Percentiles rank a stretch among this genome's conserved stretches.
Evolutionary conservation across 2,113 vertebrate species (phyloP).

Genomic region (Martes martes): DNA sequence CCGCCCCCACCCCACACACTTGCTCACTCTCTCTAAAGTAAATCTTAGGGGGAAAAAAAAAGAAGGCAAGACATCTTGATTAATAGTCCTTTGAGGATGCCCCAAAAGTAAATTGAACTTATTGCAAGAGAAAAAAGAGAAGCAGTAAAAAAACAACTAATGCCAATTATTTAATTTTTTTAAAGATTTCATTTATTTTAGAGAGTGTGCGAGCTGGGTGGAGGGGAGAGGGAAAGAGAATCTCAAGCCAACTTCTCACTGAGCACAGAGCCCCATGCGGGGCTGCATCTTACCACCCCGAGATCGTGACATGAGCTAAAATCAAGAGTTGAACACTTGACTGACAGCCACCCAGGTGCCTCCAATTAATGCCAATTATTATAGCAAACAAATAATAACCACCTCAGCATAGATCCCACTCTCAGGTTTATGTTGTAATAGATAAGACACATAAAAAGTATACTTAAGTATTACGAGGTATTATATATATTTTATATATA

Average conservation of each 20-base stretch:
- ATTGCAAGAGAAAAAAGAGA: not conserved
- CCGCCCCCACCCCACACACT: accelerated
- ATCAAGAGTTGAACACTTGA: not conserved
- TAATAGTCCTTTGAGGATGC: not conserved
- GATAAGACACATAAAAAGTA: not conserved
- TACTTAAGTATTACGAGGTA: too few relatives aligned
- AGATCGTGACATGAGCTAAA: not conserved
- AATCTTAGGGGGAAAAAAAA: not conserved
- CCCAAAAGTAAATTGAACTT: slow-evolving; percentile 9
- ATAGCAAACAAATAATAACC: not conserved
- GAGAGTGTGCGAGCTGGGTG: not conserved
- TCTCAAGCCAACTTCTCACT: not conserved
- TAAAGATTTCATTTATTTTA: not conserved
- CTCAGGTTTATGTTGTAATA: not conserved
- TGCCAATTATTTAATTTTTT: not conserved
- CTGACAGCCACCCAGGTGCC: not conserved
- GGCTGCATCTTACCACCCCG: not conserved
- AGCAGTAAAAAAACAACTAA: not conserved
- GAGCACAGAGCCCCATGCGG: not conserved
- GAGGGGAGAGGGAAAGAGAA: not conserved
- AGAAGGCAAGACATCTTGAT: not conserved
- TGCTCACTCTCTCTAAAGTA: not conserved
- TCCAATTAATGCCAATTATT: not conserved
- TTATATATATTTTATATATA: too few relatives aligned
- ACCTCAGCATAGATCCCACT: not conserved